Evolutionary conservation across 2,888 invertebrate species (phyloP).

Genomic region (Byasa hedistus): DNA sequence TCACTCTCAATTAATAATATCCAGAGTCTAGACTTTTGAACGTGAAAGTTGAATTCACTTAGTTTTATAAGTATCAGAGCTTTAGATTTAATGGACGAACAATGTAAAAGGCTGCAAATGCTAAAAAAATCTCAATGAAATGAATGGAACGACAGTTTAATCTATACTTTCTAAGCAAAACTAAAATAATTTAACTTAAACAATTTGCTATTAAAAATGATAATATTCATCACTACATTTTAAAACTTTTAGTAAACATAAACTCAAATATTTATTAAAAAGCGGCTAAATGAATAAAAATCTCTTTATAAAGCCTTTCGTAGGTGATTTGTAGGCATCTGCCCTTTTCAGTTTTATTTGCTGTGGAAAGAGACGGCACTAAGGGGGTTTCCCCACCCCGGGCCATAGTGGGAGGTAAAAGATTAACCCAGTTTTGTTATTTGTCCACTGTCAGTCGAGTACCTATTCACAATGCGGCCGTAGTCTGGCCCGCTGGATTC

Average conservation of each 20-base stretch:
- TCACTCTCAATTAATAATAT: neutral
- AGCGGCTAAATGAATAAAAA: conserved; percentile 14
- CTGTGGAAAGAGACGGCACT: conserved; percentile 54
- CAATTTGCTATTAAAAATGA: neutral
- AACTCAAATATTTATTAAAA: neutral
- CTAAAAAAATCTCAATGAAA: neutral
- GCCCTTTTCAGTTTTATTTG: conserved; percentile 64
- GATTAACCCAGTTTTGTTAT: conserved; percentile 81
- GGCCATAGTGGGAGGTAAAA: conserved; percentile 71
- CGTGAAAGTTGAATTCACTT: conserved; percentile 19
- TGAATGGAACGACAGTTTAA: neutral
- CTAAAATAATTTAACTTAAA: neutral
- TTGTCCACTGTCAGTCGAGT: conserved; percentile 80
- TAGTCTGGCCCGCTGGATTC: conserved; percentile 70
- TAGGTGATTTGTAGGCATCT: conserved; percentile 43
- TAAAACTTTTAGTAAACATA: neutral
- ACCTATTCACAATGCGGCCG: conserved; percentile 77
- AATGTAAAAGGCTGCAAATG: neutral
- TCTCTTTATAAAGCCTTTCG: conserved; percentile 50
- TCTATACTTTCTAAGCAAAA: neutral
- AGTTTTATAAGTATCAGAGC: conserved; percentile 17
- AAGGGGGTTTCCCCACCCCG: conserved; percentile 67
- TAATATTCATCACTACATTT: neutral
- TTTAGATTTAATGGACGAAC: conserved; percentile 13
- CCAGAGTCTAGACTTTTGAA: conserved; percentile 29